A percentile compares a stretch with the other conserved stretches of the same genome.
phyloP scores from a whole-genome alignment of 2,888 invertebrate species.

The Harmothoe impar region DNA sequence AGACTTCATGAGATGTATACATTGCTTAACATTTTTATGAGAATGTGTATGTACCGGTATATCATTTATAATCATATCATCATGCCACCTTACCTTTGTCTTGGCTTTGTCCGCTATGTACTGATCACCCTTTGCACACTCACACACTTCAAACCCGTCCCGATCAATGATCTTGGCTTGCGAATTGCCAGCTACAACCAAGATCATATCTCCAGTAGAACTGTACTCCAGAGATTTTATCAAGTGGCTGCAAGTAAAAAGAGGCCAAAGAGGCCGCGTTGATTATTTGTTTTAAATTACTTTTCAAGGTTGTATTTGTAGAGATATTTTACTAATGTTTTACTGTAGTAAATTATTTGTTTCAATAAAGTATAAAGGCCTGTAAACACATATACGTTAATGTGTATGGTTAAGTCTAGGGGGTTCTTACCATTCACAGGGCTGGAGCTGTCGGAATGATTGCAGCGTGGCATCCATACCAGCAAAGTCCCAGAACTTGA shows the following conservation, averaged over 20 bases:
- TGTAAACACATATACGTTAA: too few species aligned
- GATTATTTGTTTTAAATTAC: neutral
- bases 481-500: constrained; percentile 99
- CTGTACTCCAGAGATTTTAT: constrained; percentile 95
- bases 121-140: constrained; percentile 97
- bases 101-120: constrained; percentile 91
- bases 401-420: neutral
- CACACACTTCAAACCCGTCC: constrained; percentile 95
- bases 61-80: too few species aligned
- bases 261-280: constrained; percentile 58
- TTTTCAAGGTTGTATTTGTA: neutral
- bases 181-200: constrained; percentile 94
- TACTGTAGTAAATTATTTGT: too few species aligned
- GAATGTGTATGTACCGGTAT: too few species aligned
- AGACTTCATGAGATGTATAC: too few species aligned
- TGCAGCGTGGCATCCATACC: constrained; percentile 97
- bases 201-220: constrained; percentile 94
- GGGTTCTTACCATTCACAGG: constrained; percentile 90
- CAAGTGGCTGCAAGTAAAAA: constrained; percentile 87
- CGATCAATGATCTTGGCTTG: constrained; percentile 94
- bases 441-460: constrained; percentile 95
- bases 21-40: too few species aligned
- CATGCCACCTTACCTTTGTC: constrained; percentile 78
- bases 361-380: too few species aligned
- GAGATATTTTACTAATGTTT: neutral